Evolutionary conservation across 2,113 vertebrate species (phyloP).

Genomic region (Phaethon lepturus): DNA sequence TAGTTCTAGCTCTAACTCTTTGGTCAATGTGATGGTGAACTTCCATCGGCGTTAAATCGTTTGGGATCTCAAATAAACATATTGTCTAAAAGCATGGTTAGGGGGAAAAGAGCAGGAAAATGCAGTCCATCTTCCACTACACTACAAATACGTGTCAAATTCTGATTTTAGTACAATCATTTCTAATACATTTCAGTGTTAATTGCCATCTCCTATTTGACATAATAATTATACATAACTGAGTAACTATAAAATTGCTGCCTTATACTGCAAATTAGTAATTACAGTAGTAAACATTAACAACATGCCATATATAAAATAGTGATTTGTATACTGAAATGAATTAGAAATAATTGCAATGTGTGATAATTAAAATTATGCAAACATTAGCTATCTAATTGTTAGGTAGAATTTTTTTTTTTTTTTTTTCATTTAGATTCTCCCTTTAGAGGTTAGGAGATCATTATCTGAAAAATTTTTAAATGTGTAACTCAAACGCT

Average conservation of each 20-base stretch:
- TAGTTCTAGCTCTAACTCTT: neutral
- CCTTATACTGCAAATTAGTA: slow-evolving; percentile 81
- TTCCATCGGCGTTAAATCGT: neutral
- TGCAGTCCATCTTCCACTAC: slow-evolving; percentile 5
- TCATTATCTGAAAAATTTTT: neutral
- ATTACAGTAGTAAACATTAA: slow-evolving; percentile 82
- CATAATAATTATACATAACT: slow-evolving; percentile 80
- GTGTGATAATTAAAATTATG: slow-evolving; percentile 80
- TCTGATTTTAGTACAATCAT: slow-evolving; percentile 69
- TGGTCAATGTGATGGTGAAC: neutral
- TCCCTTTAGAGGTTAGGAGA: neutral
- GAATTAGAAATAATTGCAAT: slow-evolving; percentile 81
- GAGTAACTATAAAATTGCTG: slow-evolving; percentile 80
- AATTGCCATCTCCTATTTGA: slow-evolving; percentile 78
- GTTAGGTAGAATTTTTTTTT: neutral
- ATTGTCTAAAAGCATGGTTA: neutral
- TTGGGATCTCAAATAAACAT: neutral
- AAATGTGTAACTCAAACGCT: neutral
- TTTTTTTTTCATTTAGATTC: neutral
- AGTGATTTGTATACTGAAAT: slow-evolving; percentile 77
- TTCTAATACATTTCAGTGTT: slow-evolving; percentile 75
- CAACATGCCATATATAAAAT: slow-evolving; percentile 80
- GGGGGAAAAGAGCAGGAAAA: slow-evolving; percentile 14
- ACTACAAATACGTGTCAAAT: slow-evolving; percentile 57
- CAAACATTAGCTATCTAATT: slow-evolving; percentile 60